A percentile compares a stretch with the other conserved stretches of the same genome.
phyloP scores from a whole-genome alignment of 2,888 invertebrate genomes.

The Machimus rusticus region DNA sequence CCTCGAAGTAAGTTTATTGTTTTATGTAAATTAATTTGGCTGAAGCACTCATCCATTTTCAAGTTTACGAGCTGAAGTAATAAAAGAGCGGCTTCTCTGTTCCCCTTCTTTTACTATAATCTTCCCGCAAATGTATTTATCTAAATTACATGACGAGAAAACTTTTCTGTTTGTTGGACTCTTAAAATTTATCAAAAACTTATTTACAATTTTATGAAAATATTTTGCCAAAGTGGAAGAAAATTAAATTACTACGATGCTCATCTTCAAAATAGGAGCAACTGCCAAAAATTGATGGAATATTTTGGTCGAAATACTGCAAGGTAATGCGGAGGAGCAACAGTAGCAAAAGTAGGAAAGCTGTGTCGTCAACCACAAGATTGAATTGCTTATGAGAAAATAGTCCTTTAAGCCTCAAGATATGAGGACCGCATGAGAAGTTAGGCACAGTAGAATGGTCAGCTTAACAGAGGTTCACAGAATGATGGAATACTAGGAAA shows the following conservation, averaged over 20 bases:
- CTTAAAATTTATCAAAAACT: not conserved
- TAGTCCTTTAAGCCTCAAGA: not conserved
- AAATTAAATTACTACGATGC: not conserved
- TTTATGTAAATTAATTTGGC: constrained; percentile 26
- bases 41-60: constrained; percentile 24
- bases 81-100: not conserved
- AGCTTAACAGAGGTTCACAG: not conserved
- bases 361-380: not conserved
- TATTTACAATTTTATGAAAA: not conserved
- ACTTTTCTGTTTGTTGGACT: not conserved
- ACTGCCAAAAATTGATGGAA: not conserved
- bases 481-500: not conserved
- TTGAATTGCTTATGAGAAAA: not conserved
- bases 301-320: not conserved
- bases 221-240: not conserved
- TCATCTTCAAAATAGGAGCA: not conserved
- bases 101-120: not conserved
- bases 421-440: not conserved
- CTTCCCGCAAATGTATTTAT: not conserved
- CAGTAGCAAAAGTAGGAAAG: not conserved
- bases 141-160: not conserved
- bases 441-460: not conserved
- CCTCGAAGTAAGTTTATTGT: constrained; percentile 7
- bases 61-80: constrained; percentile 3
- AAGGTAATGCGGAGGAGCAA: not conserved